Evolutionary conservation across 2,888 invertebrate genomes (phyloP).

Genomic region (Ennomos fuscantarius): DNA sequence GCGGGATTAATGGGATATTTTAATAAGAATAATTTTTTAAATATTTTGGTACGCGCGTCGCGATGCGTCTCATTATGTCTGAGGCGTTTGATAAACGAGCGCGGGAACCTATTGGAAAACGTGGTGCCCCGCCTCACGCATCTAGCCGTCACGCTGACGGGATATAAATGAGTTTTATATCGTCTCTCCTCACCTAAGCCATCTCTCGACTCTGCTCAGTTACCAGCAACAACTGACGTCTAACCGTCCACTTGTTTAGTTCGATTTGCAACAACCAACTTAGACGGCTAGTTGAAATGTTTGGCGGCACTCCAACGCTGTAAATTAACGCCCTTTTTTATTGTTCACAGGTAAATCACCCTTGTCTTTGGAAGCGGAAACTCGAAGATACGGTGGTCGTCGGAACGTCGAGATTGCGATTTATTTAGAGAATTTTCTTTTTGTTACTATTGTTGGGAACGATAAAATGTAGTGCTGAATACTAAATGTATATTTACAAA

Average conservation of each 20-base stretch:
- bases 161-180: conserved; percentile 83
- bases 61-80: conserved; percentile 80
- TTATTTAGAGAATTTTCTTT: conserved; percentile 44
- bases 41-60: conserved; percentile 67
- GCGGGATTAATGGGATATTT: conserved; percentile 57
- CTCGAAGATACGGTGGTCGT: conserved; percentile 58
- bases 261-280: conserved; percentile 76
- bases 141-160: conserved; percentile 68
- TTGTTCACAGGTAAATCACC: conserved; percentile 83
- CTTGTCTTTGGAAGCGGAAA: conserved; percentile 63
- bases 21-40: conserved; percentile 71
- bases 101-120: conserved; percentile 70
- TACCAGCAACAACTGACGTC: conserved; percentile 67
- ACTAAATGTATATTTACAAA: conserved; percentile 25
- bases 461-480: conserved; percentile 23
- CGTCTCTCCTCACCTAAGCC: conserved; percentile 80
- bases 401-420: conserved; percentile 39
- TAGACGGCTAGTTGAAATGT: conserved; percentile 80
- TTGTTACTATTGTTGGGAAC: conserved; percentile 38
- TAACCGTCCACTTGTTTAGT: conserved; percentile 74
- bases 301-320: conserved; percentile 76
- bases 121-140: conserved; percentile 76
- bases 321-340: conserved; percentile 81
- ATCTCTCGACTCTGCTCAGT: conserved; percentile 71
- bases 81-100: conserved; percentile 80